Percentiles rank a stretch among this genome's conserved stretches.
Conservation (phyloP, 2,113 vertebrate species). For the Ondatra zibethicus region DNA sequence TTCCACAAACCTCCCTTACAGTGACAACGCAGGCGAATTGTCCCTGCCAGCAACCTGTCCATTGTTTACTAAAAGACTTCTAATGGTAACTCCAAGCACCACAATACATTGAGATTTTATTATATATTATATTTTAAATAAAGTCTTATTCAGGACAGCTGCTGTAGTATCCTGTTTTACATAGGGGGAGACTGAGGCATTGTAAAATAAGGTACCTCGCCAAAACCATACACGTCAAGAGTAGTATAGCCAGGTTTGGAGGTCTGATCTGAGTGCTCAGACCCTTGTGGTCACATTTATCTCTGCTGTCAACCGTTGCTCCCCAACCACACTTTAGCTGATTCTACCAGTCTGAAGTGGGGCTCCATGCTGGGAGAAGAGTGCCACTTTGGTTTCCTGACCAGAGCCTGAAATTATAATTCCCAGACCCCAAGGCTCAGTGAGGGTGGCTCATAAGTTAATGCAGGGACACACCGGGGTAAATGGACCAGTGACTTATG, state of each 20-base stretch:
- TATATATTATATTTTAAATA: neutral
- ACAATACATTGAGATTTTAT: conserved; percentile 19
- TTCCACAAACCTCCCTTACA: neutral
- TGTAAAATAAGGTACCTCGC: neutral
- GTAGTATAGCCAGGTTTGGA: neutral
- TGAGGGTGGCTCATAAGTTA: neutral
- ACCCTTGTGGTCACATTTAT: neutral
- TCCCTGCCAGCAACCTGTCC: neutral
- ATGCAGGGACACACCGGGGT: neutral
- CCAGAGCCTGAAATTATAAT: neutral
- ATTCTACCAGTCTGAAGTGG: neutral
- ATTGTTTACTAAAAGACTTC: neutral
- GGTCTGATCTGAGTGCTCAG: neutral
- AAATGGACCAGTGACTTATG: conserved; percentile 33
- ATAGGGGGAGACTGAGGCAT: neutral
- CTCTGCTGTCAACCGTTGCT: neutral
- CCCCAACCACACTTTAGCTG: no score
- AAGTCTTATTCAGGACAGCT: neutral
- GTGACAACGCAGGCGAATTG: neutral
- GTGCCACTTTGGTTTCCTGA: neutral
- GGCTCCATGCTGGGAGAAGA: neutral
- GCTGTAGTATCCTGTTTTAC: neutral
- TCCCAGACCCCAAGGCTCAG: conserved; percentile 1
- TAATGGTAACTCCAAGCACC: neutral
- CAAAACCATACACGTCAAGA: neutral